Percentiles rank a stretch among this genome's conserved stretches.
Conservation (phyloP, 64 coral and sea anemone species). For the Montipora capricornis region DNA sequence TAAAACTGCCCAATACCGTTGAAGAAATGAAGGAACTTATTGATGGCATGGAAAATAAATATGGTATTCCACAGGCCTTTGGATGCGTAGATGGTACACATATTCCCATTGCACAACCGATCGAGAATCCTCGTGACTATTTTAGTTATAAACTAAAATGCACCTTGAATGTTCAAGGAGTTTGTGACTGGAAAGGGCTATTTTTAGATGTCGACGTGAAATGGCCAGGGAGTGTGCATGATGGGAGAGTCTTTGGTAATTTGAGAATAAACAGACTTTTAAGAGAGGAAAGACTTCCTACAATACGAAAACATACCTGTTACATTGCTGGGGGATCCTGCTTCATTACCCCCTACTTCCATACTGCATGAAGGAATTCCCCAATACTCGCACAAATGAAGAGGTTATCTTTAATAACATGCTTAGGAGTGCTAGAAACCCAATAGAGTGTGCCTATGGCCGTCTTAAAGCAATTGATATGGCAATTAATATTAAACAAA, state of each 20-base stretch:
- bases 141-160: neutral
- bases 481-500: neutral
- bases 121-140: neutral
- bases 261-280: slow-evolving; percentile 8
- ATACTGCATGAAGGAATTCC: too few relatives aligned
- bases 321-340: slow-evolving; percentile 18
- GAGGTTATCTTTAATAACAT: slow-evolving; percentile 9
- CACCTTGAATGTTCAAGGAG: slow-evolving; percentile 29
- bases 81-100: too few relatives aligned
- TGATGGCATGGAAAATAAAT: neutral
- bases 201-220: slow-evolving; percentile 25
- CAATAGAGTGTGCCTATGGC: neutral
- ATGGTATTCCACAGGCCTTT: too few relatives aligned
- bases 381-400: too few relatives aligned
- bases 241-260: slow-evolving; percentile 37
- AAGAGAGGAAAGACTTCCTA: neutral
- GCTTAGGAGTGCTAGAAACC: slow-evolving; percentile 30
- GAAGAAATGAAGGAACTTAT: slow-evolving; percentile 39
- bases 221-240: neutral
- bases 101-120: neutral
- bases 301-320: slow-evolving; percentile 30
- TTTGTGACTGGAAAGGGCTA: slow-evolving; percentile 41
- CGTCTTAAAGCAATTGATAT: too few relatives aligned
- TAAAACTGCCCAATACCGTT: slow-evolving; percentile 20
- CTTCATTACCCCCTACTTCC: neutral